Conservation (phyloP, 1,140 invertebrate species). For the Colletes gigas region DNA sequence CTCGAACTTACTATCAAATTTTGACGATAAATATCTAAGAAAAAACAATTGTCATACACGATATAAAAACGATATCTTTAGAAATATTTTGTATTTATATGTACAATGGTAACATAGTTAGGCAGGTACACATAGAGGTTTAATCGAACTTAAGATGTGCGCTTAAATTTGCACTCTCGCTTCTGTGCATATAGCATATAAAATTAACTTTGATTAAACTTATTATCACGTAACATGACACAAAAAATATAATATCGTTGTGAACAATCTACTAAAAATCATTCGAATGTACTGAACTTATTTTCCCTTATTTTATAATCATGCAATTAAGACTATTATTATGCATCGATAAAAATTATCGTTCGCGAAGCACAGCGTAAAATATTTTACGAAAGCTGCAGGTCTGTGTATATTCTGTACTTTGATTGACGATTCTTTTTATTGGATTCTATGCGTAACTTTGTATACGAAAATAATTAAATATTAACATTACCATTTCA, state of each 20-base stretch:
- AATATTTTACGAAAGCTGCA: not conserved
- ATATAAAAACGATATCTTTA: not conserved
- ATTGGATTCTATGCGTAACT: not conserved
- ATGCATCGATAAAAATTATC: not conserved
- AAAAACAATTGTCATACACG: not conserved
- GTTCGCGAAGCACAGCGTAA: no score
- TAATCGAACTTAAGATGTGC: slow-evolving; percentile 25
- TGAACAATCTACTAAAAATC: not conserved
- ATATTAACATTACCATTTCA: not conserved
- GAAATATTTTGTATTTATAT: slow-evolving; percentile 11
- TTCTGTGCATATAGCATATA: not conserved
- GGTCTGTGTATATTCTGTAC: not conserved
- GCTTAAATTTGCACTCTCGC: not conserved
- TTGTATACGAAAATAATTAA: not conserved
- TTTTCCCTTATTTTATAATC: not conserved
- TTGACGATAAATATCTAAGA: not conserved
- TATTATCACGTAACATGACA: not conserved
- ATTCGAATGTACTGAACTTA: not conserved
- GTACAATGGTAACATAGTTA: slow-evolving; percentile 3
- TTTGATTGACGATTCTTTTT: not conserved
- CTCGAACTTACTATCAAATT: not conserved
- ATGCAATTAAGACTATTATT: not conserved
- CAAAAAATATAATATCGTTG: no score
- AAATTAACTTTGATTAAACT: not conserved
- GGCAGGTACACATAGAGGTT: slow-evolving; percentile 12